Conservation (phyloP, 2,113 vertebrate genomes). For the Sprattus sprattus region DNA sequence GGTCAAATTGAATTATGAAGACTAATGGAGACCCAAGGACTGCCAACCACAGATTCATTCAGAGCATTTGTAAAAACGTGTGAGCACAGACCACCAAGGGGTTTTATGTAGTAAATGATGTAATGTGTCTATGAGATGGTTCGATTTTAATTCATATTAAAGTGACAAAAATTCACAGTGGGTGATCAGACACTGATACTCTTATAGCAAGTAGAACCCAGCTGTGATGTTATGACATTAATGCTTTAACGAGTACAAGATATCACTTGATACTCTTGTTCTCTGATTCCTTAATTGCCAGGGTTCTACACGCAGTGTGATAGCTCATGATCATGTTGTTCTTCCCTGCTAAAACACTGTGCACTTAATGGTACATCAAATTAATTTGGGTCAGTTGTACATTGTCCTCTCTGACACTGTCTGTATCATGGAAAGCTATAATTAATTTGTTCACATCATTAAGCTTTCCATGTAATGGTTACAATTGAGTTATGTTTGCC, state of each 20-base stretch:
- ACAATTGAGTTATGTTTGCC: background rate
- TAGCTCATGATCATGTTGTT: background rate
- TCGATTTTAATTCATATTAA: background rate
- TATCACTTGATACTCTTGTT: background rate
- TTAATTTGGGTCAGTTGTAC: background rate
- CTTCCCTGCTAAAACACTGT: background rate
- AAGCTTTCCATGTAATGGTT: background rate
- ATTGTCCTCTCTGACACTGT: background rate
- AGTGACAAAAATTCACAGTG: background rate
- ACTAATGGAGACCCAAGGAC: conserved; percentile 6
- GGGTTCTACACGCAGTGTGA: background rate
- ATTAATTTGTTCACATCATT: conserved; percentile 6
- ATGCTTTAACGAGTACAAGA: background rate
- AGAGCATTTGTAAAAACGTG: background rate
- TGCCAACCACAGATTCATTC: background rate
- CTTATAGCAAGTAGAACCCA: background rate
- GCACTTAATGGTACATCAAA: conserved; percentile 10
- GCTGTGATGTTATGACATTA: background rate
- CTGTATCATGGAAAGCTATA: background rate
- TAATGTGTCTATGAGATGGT: no score
- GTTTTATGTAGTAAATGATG: background rate
- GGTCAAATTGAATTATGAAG: background rate
- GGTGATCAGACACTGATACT: background rate
- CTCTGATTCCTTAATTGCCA: background rate
- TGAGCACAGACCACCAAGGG: background rate